Evolutionary conservation across 2,888 invertebrate genomes (phyloP).

Genomic region (Sphaerophoria rueppellii): DNA sequence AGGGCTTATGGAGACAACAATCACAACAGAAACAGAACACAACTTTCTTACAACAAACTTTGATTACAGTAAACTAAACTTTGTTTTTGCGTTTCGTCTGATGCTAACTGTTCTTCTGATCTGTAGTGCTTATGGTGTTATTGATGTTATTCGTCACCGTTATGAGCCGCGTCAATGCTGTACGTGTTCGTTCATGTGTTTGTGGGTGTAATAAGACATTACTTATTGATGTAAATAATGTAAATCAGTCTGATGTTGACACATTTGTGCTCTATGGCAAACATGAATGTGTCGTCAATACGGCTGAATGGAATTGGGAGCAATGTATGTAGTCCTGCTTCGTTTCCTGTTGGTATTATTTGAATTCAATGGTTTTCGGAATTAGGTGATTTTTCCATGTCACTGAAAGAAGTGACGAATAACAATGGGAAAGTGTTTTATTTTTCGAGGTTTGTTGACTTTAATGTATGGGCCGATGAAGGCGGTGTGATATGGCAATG

Average conservation of each 20-base stretch:
- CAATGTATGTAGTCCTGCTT: background rate
- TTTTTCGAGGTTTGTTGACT: conserved; percentile 1
- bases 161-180: background rate
- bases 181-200: background rate
- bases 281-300: conserved; percentile 3
- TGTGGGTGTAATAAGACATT: conserved; percentile 15
- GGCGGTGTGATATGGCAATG: conserved; percentile 2
- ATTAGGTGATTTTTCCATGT: conserved; percentile 18
- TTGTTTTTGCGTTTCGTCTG: background rate
- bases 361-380: conserved; percentile 16
- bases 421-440: conserved; percentile 14
- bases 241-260: conserved; percentile 65
- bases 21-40: background rate
- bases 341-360: background rate
- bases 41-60: conserved; percentile 42
- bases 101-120: background rate
- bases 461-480: background rate
- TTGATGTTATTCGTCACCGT: background rate
- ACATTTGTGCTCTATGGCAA: conserved; percentile 47
- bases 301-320: background rate
- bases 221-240: conserved; percentile 61
- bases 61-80: conserved; percentile 67
- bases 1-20: conserved; percentile 26
- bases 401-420: background rate
- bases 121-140: conserved; percentile 28